A percentile compares a stretch with the other conserved stretches of the same genome.
Conservation (phyloP, 2,888 invertebrate genomes). For the Acrobasis consociella region DNA sequence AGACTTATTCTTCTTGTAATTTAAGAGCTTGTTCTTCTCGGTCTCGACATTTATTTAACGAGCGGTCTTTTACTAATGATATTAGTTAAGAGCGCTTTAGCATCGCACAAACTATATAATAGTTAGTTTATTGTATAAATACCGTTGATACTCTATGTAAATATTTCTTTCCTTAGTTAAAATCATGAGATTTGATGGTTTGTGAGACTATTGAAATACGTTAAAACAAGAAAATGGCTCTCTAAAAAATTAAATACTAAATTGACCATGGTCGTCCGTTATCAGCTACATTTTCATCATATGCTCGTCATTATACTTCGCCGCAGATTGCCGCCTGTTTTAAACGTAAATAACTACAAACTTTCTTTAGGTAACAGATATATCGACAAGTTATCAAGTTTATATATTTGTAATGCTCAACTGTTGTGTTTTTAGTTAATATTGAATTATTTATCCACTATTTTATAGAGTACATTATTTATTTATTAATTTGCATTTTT, state of each 20-base stretch:
- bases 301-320: too few relatives aligned
- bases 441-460: slow-evolving; percentile 6
- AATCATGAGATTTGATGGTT: slow-evolving; percentile 1
- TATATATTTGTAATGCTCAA: slow-evolving; percentile 2
- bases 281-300: too few relatives aligned
- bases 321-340: too few relatives aligned
- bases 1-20: too few relatives aligned
- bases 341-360: not conserved
- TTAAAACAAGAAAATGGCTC: slow-evolving; percentile 1
- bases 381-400: not conserved
- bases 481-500: not conserved
- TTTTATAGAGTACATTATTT: slow-evolving; percentile 6
- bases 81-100: too few relatives aligned
- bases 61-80: too few relatives aligned
- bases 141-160: slow-evolving; percentile 6
- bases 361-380: not conserved
- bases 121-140: slow-evolving; percentile 12
- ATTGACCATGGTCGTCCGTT: not conserved
- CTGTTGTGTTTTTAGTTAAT: slow-evolving; percentile 5
- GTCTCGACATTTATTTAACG: too few relatives aligned
- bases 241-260: not conserved
- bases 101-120: too few relatives aligned
- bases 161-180: slow-evolving; percentile 7
- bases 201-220: not conserved
- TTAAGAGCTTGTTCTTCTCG: too few relatives aligned